These are phyloP conservation scores for Otocyon megalotis DNA, from an alignment of 2,113 vertebrate genomes.

Conservation along the genomic window DNA sequence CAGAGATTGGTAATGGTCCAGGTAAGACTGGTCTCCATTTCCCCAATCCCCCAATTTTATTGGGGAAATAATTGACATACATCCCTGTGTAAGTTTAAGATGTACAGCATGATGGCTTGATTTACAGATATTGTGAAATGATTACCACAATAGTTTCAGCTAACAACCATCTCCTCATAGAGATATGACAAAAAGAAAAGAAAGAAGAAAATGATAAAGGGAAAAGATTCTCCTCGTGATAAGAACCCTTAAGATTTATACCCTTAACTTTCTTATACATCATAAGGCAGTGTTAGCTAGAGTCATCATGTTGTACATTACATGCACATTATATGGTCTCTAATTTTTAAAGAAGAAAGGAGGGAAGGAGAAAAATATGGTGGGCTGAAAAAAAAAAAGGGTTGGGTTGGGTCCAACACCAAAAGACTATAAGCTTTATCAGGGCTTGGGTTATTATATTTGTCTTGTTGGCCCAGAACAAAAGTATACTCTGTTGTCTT, in stretches of 20 bases:
- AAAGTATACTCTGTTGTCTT: background rate
- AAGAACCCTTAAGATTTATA: background rate
- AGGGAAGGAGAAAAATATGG: background rate
- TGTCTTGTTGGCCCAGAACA: conserved; percentile 18
- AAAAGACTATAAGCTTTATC: conserved; percentile 2
- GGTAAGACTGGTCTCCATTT: background rate
- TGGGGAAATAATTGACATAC: background rate
- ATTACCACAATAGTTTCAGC: background rate
- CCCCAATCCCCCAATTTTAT: background rate
- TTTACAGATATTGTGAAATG: background rate
- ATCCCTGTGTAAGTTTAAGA: background rate
- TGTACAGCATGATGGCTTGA: background rate
- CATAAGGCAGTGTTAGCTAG: background rate
- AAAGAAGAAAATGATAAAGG: background rate
- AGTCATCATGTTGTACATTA: background rate
- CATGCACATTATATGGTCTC: background rate
- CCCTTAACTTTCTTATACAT: background rate
- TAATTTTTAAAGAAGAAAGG: background rate
- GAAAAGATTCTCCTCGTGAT: background rate
- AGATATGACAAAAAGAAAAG: background rate
- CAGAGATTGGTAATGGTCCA: background rate
- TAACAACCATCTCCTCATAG: background rate
- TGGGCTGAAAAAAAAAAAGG: background rate
- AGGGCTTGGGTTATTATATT: background rate
- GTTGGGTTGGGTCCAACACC: background rate